These are phyloP conservation scores for Parasteatoda tepidariorum DNA, from an alignment of 1,140 invertebrate species.

Conservation along the genomic window DNA sequence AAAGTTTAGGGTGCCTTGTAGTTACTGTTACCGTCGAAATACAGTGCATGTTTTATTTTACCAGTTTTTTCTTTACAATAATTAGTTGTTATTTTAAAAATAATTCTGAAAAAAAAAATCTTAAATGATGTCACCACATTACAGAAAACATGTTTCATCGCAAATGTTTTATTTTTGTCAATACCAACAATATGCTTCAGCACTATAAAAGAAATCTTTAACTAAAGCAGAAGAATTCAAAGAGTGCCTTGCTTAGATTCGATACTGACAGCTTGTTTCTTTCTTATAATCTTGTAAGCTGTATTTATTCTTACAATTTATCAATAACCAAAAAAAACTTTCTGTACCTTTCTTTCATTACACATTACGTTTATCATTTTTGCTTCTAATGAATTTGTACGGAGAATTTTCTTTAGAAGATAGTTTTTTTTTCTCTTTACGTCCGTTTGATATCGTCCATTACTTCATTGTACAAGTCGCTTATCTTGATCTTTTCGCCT, in stretches of 20 bases:
- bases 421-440: background rate
- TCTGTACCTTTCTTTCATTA: background rate
- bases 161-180: no score
- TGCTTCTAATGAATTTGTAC: slow-evolving; percentile 20
- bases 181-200: no score
- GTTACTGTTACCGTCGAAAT: no score
- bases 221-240: background rate
- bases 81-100: no score
- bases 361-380: background rate
- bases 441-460: background rate
- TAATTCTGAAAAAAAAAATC: no score
- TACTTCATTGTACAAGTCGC: slow-evolving; percentile 11
- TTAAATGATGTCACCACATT: no score
- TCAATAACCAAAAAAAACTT: background rate
- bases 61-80: no score
- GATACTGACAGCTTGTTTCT: background rate
- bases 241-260: background rate
- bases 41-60: no score
- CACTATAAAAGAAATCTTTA: no score
- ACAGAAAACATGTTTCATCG: no score
- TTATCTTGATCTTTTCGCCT: slow-evolving; percentile 4
- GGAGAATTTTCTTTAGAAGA: background rate
- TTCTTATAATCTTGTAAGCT: background rate
- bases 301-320: background rate
- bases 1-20: no score